Base-by-base conservation (phyloP, 2,797 vertebrate species). In the Danio tinwini region DNA sequence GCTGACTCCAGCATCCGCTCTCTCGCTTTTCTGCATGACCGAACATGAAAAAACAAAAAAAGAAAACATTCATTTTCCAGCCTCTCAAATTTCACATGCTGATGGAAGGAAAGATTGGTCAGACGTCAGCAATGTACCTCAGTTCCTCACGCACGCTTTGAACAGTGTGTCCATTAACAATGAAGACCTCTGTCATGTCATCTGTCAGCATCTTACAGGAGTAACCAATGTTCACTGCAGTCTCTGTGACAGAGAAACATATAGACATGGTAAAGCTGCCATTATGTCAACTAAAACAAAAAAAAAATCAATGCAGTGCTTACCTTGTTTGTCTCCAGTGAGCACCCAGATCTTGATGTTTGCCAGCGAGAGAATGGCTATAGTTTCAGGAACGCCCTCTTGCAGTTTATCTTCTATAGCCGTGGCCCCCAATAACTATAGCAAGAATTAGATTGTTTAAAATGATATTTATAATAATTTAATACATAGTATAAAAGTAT, bases 301-400 rank as follows among this genome's bases (percentile, higher is more conserved):
- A 58, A 19, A 19, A 19, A 14, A 29, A 21, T 19, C 0, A 7
- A 68, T 68, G 40, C 40, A 29, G 17, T 76, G 61, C 5, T 74
- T 87, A 98, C 97, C 97, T 88, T 97, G 97, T 44, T 98, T 98
- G 88, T 98, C 97, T 83, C 97, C 97, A 0, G 97, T 98, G 40
- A 98, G 92, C 87, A 98, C 96, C 97, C 97, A 98, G 85, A 98
- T 96, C 91, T 98, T 98, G 88, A 98, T 98, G 89, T 98, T 98
- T 82, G 97, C 96, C 85, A 98, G 87, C 0, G 96, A 96, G 40
- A 98, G 94, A 69, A 98, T 87, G 49, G 96, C 96, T 0, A 98
- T 97, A 76, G 97, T 98, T 88, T 98, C 97, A 0, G 96, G 95
- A 29, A 98, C 97, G 0, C 96, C 96, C 79, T 98, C 96, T 87